A percentile compares a stretch with the other conserved stretches of the same genome.
Evolutionary conservation across 1,140 invertebrate genomes (phyloP).

Genomic region (Musca domestica): DNA sequence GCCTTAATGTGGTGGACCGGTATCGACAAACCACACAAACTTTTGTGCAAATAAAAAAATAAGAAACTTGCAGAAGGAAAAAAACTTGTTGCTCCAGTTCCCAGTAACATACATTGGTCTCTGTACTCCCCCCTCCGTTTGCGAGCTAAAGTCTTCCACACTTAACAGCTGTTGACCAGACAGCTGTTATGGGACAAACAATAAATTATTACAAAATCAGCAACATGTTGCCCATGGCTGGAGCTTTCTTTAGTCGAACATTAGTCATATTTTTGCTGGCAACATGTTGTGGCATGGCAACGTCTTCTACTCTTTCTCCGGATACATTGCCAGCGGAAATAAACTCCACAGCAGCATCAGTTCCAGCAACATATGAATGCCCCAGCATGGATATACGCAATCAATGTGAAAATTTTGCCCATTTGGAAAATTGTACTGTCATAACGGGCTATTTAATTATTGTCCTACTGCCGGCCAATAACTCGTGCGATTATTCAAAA

Average conservation of each 20-base stretch:
- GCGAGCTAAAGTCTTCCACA: no score
- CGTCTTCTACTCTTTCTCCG: neutral
- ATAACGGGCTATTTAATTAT: constrained; percentile 84
- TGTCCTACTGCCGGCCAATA: constrained; percentile 64
- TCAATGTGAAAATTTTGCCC: constrained; percentile 63
- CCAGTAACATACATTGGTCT: neutral
- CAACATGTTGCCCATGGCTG: neutral
- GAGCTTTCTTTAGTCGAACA: neutral
- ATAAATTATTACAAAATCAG: neutral
- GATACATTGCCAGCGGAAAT: neutral
- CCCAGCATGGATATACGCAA: constrained; percentile 81
- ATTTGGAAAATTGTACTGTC: constrained; percentile 75
- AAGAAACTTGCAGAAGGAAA: neutral
- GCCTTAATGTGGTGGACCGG: no score
- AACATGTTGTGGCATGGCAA: constrained; percentile 10
- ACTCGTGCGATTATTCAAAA: constrained; percentile 6
- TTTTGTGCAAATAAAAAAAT: neutral
- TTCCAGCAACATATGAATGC: constrained; percentile 55
- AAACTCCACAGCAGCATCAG: no score
- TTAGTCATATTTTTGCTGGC: neutral
- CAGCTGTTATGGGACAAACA: no score
- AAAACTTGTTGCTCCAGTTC: constrained; percentile 4
- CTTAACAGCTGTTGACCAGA: no score
- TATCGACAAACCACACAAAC: neutral
- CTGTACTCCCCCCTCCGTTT: no score